Evolutionary conservation across 2,113 vertebrate species (phyloP), one percentile per base, ranked within the genome.

Genomic region (Cebidichthys violaceus): DNA sequence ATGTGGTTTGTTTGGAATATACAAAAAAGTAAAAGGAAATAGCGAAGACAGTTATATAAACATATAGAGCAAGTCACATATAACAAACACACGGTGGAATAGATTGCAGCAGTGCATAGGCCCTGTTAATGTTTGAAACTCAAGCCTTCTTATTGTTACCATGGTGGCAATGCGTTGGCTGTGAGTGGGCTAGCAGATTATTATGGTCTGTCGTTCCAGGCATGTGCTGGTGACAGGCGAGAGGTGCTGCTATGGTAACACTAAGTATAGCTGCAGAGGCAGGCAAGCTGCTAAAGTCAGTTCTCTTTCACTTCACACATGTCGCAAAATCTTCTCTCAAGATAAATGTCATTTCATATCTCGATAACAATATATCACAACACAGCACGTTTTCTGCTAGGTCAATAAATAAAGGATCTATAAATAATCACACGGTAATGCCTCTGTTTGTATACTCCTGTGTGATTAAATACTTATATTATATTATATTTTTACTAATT

Each of bases 191-290:
- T 74, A 17, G 64, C 37, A 50, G 62, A 81, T 75, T 89, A 90
- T 86, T 86, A 86, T 89, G 89, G 87, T 88, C 90, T 86, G 85
- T 83, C 1, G 4, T 83, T 79, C 50, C 60, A 73, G 37, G 85
- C 90, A 88, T 88, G 89, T 88, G 90, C 67, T 73, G 68, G 81
- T 88, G 87, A 88, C 87, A 88, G 87, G 70, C 22, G n/a, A 77
- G 47, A 70, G 74, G 27, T 17, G 84, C 90, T 92, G 77, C 82
- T 35, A 89, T 83, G 86, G 91, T 33, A 89, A 90, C 70, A 64
- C 73, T 65, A 76, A 79, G 73, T 80, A 84, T 85, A 88, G 77
- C 75, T 85, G 70, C 84, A 79, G 73, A 83, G 79, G 84, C 55
- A 66, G 70, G 61, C 70, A 47, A 72, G 66, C 66, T 77, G 62